Percentiles rank a stretch among this genome's conserved stretches.
Conservation (phyloP, 2,888 invertebrate species). For the Herminia tarsipennalis region DNA sequence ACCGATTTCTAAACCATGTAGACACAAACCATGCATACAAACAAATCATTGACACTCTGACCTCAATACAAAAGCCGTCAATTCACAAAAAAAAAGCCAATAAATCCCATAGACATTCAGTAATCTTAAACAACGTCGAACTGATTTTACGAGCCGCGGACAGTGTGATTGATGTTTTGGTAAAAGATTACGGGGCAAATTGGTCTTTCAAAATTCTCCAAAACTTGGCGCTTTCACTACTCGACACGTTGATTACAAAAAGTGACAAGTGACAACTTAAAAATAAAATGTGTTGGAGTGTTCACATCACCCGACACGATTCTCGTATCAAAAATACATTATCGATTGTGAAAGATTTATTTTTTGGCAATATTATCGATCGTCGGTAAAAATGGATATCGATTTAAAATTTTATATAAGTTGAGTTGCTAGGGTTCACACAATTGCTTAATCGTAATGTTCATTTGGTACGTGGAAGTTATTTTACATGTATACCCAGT, state of each 20-base stretch:
- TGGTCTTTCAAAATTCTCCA: conserved; percentile 33
- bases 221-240: conserved; percentile 22
- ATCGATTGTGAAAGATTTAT: not conserved
- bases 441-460: no score
- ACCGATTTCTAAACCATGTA: not conserved
- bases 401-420: no score
- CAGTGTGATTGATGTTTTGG: conserved; percentile 49
- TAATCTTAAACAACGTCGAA: conserved; percentile 26
- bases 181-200: conserved; percentile 35
- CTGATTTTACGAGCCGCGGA: conserved; percentile 37
- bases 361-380: not conserved
- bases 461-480: no score
- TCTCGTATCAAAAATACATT: not conserved
- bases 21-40: conserved; percentile 1
- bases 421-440: no score
- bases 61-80: conserved; percentile 15
- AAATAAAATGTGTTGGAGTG: conserved; percentile 24
- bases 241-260: conserved; percentile 35
- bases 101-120: conserved; percentile 25
- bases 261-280: conserved; percentile 35
- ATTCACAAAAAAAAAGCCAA: conserved; percentile 22
- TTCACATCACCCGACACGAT: conserved; percentile 1
- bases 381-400: no score
- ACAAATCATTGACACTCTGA: conserved; percentile 1
- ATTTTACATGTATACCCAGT: no score